Conservation (phyloP, 2,888 invertebrate species). For the Vesta saturnalis region DNA sequence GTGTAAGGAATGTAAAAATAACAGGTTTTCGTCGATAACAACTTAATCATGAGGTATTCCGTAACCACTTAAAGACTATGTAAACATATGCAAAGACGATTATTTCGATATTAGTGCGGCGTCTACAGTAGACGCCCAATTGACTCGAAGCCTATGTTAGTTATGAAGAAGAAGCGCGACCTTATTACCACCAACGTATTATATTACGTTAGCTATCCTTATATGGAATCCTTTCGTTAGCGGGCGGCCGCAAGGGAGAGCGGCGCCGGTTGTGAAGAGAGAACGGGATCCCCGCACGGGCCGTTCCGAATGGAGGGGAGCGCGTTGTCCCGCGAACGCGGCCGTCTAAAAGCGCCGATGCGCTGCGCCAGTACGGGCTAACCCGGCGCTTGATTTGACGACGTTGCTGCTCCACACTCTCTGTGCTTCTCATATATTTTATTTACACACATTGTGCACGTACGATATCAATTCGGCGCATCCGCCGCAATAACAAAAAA, state of each 20-base stretch:
- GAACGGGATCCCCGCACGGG: conserved; percentile 56
- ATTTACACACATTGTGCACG: conserved; percentile 16
- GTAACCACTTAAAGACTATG: neutral
- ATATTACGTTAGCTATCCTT: conserved; percentile 29
- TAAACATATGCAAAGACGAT: conserved; percentile 1
- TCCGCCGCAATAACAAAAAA: neutral
- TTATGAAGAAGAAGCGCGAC: conserved; percentile 19
- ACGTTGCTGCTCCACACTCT: conserved; percentile 28
- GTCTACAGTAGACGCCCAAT: neutral
- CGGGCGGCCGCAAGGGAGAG: conserved; percentile 46
- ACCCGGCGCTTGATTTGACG: conserved; percentile 42
- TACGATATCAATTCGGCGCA: neutral
- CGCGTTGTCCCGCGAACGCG: conserved; percentile 53
- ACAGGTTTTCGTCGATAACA: neutral
- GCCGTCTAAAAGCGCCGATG: conserved; percentile 52
- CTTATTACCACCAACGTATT: conserved; percentile 25
- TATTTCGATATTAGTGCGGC: neutral
- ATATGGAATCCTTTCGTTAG: conserved; percentile 37
- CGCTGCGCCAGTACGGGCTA: conserved; percentile 58
- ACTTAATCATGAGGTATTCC: neutral
- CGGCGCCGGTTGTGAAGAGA: conserved; percentile 51
- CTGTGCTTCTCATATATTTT: conserved; percentile 15
- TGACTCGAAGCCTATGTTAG: neutral
- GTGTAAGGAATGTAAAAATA: no score
- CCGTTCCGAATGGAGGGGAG: conserved; percentile 51